These are phyloP conservation scores for Sebastes cheni DNA, from an alignment of 2,797 vertebrate species.

Conservation along the genomic window DNA sequence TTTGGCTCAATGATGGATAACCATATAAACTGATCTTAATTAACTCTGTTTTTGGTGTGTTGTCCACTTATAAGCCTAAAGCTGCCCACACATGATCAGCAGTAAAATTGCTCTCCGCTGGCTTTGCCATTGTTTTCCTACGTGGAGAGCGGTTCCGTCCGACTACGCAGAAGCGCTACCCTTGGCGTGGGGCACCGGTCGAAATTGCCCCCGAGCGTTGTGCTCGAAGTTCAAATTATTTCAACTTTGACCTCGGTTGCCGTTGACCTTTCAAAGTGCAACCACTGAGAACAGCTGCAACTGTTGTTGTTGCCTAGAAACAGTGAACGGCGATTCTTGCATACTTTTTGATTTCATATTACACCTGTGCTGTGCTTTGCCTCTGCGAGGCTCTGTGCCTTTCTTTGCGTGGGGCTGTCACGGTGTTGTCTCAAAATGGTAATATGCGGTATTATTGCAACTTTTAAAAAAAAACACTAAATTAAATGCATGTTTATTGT, in stretches of 20 bases:
- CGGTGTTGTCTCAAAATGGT: too few species aligned
- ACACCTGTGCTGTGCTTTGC: too few species aligned
- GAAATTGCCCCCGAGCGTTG: too few species aligned
- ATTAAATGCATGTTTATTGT: too few species aligned
- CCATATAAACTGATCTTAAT: neutral
- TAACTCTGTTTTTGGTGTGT: neutral
- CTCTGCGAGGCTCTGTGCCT: too few species aligned
- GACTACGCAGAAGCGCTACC: neutral
- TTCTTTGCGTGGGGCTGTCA: too few species aligned
- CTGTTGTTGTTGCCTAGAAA: neutral
- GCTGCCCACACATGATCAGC: neutral
- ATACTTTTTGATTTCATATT: too few species aligned
- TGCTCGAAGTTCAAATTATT: neutral
- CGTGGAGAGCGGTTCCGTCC: neutral
- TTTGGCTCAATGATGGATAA: neutral
- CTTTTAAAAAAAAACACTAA: too few species aligned
- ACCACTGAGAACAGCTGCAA: neutral
- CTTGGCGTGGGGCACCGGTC: neutral
- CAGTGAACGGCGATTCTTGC: rapidly evolving
- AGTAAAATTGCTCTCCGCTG: neutral
- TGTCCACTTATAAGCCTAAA: neutral
- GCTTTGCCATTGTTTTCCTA: neutral
- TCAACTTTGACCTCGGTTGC: neutral
- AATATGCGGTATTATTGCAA: too few species aligned
- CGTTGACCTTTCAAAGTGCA: neutral